Base-by-base conservation (phyloP, 37 sponge, comb jelly and placozoan species). In the Cliona cf. orientalis region DNA sequence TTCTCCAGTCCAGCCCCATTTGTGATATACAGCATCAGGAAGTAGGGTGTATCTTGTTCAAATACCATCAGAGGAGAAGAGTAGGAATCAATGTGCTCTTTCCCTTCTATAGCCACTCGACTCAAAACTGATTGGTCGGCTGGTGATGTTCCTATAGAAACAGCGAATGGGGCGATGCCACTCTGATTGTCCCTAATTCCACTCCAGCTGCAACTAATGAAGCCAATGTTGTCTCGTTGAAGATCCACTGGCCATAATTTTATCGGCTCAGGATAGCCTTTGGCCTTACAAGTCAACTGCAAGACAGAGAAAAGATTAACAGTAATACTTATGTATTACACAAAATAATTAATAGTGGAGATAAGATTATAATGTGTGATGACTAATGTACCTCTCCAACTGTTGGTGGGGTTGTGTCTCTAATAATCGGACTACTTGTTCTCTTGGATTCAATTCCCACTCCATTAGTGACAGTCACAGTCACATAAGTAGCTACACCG, bases 331-430 rank as follows among this genome's bases (percentile, higher is more conserved):
- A n/a, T n/a, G n/a, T n/a, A n/a, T n/a, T 41, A 22, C 5, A 36
- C 21, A 35, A n/a, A 56, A n/a, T 37, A 35, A n/a, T 37, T 9
- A 69, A 69, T 12, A 69, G 23, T 29, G 11, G 19, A 5, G 17
- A 11, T 31, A 11, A 19, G 57, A 74, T 74, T 9, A 45, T 32
- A 25, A 31, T 58, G 36, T 35, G 17, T 67, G 22, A 36, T 9
- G 3, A 69, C 86, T 11, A n/a, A n/a, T n/a, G n/a, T 75, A 94
- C 95, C 80, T 76, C 71, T 82, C 92, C 95, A 32, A 26, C 12
- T 17, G 34, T n/a, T 0, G 92, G 92, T 63, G 85, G 77, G n/a
- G 83, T 60, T 25, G 82, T 84, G 60, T 95, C 92, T 63, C 80
- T 35, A 23, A 80, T 82, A 49, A 91, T 66, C 42, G 95, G 69